Base-by-base conservation (phyloP, 2,888 invertebrate genomes). In the Melanotus villosus region DNA sequence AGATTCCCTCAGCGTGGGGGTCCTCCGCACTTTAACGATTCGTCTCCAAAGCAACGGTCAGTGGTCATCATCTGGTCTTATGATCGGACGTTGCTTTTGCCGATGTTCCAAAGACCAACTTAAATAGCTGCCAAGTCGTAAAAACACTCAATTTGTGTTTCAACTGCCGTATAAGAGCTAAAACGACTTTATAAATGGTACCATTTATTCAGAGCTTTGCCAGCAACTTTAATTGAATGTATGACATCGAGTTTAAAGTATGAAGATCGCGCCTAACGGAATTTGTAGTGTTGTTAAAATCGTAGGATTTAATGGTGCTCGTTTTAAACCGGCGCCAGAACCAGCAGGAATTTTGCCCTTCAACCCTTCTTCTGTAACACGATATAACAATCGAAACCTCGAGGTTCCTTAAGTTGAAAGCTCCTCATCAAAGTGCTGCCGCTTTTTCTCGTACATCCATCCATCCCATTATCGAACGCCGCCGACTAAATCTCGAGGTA, bases 151-250 rank as follows among this genome's bases (percentile, higher is more conserved):
- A 66, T 66, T 66, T 60, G 66, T 52, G 43, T 66, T 60, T 60
- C 60, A 43, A 60, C 50, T 54, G 65, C 70, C 59, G 60, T 62
- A 65, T 57, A 70, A 72, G 72, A 67, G 69, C 59, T 54, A 68
- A n/a, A 69, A 71, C 56, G 71, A 59, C 70, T 65, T 73, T 71
- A 70, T 73, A 71, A 73, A 70, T 70, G 70, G 68, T 66, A 65
- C 59, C 68, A 70, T 72, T 72, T 73, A 72, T 72, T 72, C 68
- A 54, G 59, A 57, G 68, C 71, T 52, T 71, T 64, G 73, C 71
- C 70, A 70, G 58, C 36, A 47, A 63, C 36, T 59, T 69, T 69
- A 69, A 64, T 69, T 64, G 65, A 69, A 69, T 69, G 59, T 63
- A 47, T 63, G 67, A 64, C 54, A 45, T 56, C 34, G 30, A 50